Evolutionary conservation across 2,888 invertebrate genomes (phyloP).

Genomic region (Drosophila stalkeri): DNA sequence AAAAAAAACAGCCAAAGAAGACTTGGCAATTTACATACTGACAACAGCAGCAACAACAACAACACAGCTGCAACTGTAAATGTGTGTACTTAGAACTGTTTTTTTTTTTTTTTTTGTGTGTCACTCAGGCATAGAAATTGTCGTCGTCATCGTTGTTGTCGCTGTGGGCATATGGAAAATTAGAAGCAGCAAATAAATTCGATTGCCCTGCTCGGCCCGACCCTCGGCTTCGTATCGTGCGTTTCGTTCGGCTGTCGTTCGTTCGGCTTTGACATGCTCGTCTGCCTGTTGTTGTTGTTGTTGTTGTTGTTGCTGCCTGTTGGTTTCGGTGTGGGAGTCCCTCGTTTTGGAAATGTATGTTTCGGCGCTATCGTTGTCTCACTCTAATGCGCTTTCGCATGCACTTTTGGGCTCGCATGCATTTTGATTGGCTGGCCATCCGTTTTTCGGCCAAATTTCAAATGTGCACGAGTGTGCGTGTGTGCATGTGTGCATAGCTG

Average conservation of each 20-base stretch:
- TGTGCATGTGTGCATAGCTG: slow-evolving; percentile 11
- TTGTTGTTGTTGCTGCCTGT: slow-evolving; percentile 19
- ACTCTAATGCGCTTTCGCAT: slow-evolving; percentile 79
- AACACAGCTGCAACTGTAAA: slow-evolving; percentile 10
- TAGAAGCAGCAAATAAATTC: slow-evolving; percentile 78
- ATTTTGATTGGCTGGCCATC: slow-evolving; percentile 76
- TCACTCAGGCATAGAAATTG: slow-evolving; percentile 79
- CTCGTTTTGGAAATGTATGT: slow-evolving; percentile 54
- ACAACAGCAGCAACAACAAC: slow-evolving; percentile 52
- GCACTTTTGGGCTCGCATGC: slow-evolving; percentile 77
- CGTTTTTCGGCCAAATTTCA: slow-evolving; percentile 76
- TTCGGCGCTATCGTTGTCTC: slow-evolving; percentile 77
- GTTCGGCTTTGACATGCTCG: slow-evolving; percentile 53
- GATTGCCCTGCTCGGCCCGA: slow-evolving; percentile 72
- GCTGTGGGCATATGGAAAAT: slow-evolving; percentile 58
- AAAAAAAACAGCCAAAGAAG: slow-evolving; percentile 38
- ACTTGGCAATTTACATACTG: slow-evolving; percentile 77
- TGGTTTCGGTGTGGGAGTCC: slow-evolving; percentile 68
- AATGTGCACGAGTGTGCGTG: slow-evolving; percentile 16
- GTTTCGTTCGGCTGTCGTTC: slow-evolving; percentile 46
- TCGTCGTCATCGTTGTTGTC: slow-evolving; percentile 67
- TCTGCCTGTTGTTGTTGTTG: slow-evolving; percentile 40
- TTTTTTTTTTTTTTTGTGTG: slow-evolving; percentile 64
- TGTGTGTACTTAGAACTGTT: slow-evolving; percentile 29
- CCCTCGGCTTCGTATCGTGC: slow-evolving; percentile 24